These are phyloP conservation scores for Agrochola circellaris DNA, from an alignment of 2,888 invertebrate species.

Conservation along the genomic window DNA sequence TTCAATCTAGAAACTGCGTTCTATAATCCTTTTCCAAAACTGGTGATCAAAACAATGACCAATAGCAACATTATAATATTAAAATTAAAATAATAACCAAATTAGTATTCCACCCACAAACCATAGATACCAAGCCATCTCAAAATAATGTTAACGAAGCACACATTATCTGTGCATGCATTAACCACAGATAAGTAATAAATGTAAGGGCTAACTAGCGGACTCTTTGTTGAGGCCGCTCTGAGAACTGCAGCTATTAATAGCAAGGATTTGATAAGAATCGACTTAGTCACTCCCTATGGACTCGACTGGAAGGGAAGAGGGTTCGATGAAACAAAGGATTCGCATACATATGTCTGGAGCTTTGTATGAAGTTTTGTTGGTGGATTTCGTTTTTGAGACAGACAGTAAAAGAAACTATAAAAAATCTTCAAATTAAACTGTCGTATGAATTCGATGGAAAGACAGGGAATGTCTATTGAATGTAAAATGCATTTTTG, in stretches of 20 bases:
- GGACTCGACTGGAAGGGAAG: slow-evolving; percentile 42
- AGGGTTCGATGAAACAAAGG: slow-evolving; percentile 56
- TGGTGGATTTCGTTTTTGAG: neutral
- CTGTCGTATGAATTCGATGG: neutral
- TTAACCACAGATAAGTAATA: slow-evolving; percentile 66
- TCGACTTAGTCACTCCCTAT: slow-evolving; percentile 64
- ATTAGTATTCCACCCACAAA: slow-evolving; percentile 39
- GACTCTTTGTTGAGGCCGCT: slow-evolving; percentile 63
- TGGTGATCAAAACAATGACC: neutral
- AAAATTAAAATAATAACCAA: neutral
- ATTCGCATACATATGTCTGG: slow-evolving; percentile 26
- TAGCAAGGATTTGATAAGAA: slow-evolving; percentile 66
- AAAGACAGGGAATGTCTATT: neutral
- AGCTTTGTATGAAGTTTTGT: slow-evolving; percentile 16
- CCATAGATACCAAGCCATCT: slow-evolving; percentile 43
- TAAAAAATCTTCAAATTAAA: neutral
- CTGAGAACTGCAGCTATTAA: slow-evolving; percentile 62
- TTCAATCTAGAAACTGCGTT: neutral
- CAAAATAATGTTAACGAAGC: slow-evolving; percentile 60
- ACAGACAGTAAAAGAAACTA: neutral
- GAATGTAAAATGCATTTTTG: neutral
- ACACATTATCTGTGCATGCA: slow-evolving; percentile 61
- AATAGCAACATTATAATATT: neutral
- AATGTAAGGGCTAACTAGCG: slow-evolving; percentile 55
- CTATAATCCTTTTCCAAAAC: neutral